Evolutionary conservation across 1,140 invertebrate genomes (phyloP), one percentile per base, ranked within the genome.

Genomic region (Rhopalosiphum maidis): DNA sequence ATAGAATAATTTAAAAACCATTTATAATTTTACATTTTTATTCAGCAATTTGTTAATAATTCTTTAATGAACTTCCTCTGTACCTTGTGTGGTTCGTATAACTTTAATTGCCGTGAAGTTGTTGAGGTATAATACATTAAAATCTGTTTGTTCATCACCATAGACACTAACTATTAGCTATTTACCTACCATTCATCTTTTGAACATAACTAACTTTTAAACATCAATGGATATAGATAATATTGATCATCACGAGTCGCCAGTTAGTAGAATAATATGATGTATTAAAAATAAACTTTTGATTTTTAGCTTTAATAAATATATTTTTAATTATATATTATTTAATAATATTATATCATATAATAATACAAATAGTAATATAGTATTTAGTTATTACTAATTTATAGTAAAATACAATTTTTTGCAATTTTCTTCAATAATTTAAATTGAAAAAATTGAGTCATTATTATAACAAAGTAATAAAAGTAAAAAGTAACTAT

Each of bases 21-120:
- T 68, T 30, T 68, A 68, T n/a, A 68, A 68, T 68, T 68, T n/a
- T 68, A n/a, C 60, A n/a, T 68, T 68, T n/a, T 68, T n/a, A 68
- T n/a, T 68, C n/a, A 68, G 60, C 11, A 68, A n/a, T 68, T n/a
- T 11, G n/a, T n/a, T n/a, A 68, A 18, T 68, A n/a, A 68, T 68
- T 68, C 15, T 68, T 68, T n/a, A 68, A 68, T 68, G 15, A 68
- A 68, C 60, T 68, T 68, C 4, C 60, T 68, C n/a, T 4, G 15
- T 68, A 0, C 5, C 4, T 68, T 15, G 3, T 11, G 25, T 30
- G 0, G 25, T 60, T 30, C 9, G 25, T 11, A 9, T 15, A 60
- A 60, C 55, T 60, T 60, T 30, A 30, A 60, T 60, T 60, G 25
- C 30, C 55, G 6, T 30, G 11, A 60, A 60, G 9, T 9, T 60